Percentiles rank a stretch among this genome's conserved stretches.
Evolutionary conservation across 2,797 vertebrate species (phyloP).

Genomic region (Eremophila alpestris): DNA sequence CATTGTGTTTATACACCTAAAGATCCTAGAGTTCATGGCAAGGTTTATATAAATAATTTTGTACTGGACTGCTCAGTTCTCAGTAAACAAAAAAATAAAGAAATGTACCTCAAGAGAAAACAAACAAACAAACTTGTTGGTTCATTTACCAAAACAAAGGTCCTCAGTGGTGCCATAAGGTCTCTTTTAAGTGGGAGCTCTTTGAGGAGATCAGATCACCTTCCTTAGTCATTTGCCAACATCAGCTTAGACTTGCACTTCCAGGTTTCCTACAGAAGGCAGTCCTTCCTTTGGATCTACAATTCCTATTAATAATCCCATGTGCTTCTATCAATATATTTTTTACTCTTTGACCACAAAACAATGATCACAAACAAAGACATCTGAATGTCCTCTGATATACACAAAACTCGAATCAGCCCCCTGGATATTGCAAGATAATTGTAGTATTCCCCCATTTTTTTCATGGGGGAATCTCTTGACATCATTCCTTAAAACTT

Average conservation of each 20-base stretch:
- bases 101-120: background rate
- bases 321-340: background rate
- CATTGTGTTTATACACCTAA: background rate
- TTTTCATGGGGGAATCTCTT: background rate
- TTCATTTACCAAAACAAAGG: background rate
- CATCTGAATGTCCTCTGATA: background rate
- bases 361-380: background rate
- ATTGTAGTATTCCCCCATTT: background rate
- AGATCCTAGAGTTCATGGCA: background rate
- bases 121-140: rapidly evolving
- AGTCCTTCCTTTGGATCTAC: background rate
- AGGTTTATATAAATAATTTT: background rate
- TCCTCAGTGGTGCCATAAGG: background rate
- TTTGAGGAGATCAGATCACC: background rate
- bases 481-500: background rate
- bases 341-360: background rate
- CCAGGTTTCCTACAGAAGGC: background rate
- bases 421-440: background rate
- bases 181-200: background rate
- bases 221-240: background rate
- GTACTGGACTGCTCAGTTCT: background rate
- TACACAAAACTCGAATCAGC: background rate
- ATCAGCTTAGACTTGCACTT: background rate
- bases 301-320: background rate
- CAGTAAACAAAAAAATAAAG: background rate